Evolutionary conservation across 2,113 vertebrate species (phyloP).

Genomic region (Cyprichromis sp.): DNA sequence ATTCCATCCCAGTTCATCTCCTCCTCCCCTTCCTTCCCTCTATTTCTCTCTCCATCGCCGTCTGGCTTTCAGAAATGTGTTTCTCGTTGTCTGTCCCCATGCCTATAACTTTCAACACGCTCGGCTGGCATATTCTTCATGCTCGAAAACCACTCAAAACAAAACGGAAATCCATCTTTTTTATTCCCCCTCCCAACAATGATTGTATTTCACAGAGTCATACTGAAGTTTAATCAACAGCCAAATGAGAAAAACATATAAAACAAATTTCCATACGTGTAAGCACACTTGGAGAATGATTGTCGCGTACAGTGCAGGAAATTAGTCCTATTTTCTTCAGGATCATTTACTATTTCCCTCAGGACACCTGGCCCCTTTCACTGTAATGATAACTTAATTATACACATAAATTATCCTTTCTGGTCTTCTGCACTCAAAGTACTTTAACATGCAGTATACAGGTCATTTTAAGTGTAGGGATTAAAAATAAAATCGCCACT

Average conservation of each 20-base stretch:
- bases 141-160: slow-evolving; percentile 47
- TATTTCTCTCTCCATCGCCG: slow-evolving; percentile 21
- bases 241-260: slow-evolving; percentile 46
- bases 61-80: slow-evolving; percentile 64
- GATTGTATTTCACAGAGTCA: slow-evolving; percentile 3
- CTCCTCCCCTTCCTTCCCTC: background rate
- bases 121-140: slow-evolving; percentile 39
- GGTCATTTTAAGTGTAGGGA: background rate
- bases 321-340: slow-evolving; percentile 24
- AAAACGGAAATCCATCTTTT: slow-evolving; percentile 20
- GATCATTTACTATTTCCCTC: slow-evolving; percentile 33
- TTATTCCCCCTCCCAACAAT: background rate
- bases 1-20: slow-evolving; percentile 46
- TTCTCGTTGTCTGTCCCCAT: slow-evolving; percentile 63
- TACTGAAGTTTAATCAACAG: slow-evolving; percentile 46
- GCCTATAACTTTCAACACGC: slow-evolving; percentile 42
- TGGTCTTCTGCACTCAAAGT: slow-evolving; percentile 14
- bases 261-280: slow-evolving; percentile 29
- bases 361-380: slow-evolving; percentile 56
- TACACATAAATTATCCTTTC: slow-evolving; percentile 51
- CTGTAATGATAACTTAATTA: slow-evolving; percentile 60
- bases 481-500: background rate
- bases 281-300: slow-evolving; percentile 41
- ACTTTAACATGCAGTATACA: slow-evolving; percentile 27
- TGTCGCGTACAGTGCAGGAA: slow-evolving; percentile 35